These are phyloP conservation scores for Brachirus orientalis DNA, from an alignment of 2,113 vertebrate genomes.

Conservation along the genomic window DNA sequence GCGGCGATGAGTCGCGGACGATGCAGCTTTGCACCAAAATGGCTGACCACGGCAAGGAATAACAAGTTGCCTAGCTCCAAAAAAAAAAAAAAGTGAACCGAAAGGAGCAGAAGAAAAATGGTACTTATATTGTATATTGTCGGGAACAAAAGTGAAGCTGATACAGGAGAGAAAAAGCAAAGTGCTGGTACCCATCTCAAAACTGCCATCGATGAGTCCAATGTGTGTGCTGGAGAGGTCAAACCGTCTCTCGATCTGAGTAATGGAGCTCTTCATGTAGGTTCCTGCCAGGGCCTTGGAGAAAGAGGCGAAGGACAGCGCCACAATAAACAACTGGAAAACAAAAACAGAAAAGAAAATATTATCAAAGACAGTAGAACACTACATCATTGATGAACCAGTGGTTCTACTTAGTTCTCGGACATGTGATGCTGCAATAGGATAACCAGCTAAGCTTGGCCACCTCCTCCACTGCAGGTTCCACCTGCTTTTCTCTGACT, in stretches of 20 bases:
- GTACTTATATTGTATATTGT: neutral
- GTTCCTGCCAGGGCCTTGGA: slow-evolving; percentile 83
- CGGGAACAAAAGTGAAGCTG: neutral
- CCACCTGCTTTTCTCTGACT: too few relatives aligned
- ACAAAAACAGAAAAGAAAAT: slow-evolving; percentile 13
- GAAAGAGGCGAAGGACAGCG: slow-evolving; percentile 87
- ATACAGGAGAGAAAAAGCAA: neutral
- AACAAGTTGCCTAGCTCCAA: slow-evolving; percentile 88
- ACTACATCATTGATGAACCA: too few relatives aligned
- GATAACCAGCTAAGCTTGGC: too few relatives aligned
- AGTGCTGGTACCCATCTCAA: slow-evolving; percentile 89
- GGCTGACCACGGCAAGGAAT: slow-evolving; percentile 90
- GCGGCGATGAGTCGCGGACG: slow-evolving; percentile 88
- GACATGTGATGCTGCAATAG: too few relatives aligned
- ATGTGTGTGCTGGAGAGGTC: slow-evolving; percentile 84
- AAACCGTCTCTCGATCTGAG: slow-evolving; percentile 93
- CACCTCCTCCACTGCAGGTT: too few relatives aligned
- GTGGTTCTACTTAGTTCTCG: too few relatives aligned
- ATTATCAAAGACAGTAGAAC: neutral
- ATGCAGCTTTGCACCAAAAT: slow-evolving; percentile 92
- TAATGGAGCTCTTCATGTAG: slow-evolving; percentile 92
- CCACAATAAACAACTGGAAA: slow-evolving; percentile 86
- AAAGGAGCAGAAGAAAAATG: neutral
- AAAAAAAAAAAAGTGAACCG: neutral
- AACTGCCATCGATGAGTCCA: slow-evolving; percentile 90